Evolutionary conservation across 2,888 invertebrate species (phyloP).

Genomic region (Plemyria rubiginata): DNA sequence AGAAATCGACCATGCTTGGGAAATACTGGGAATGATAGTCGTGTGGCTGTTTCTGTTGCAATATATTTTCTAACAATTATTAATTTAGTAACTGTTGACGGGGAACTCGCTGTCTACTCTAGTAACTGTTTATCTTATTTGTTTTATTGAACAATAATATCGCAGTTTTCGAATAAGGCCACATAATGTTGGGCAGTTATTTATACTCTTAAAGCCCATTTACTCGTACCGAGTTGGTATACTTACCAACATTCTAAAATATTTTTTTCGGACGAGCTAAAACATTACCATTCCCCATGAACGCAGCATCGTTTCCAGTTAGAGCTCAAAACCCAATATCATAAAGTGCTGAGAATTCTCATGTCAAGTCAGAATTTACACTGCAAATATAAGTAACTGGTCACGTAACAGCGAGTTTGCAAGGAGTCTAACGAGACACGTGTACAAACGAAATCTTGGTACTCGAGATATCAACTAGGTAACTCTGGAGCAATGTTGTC

Average conservation of each 20-base stretch:
- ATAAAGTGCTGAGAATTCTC: slow-evolving; percentile 22
- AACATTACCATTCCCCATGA: background rate
- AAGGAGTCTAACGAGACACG: slow-evolving; percentile 40
- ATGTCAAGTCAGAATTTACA: slow-evolving; percentile 27
- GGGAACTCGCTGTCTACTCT: no score
- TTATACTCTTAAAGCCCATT: background rate
- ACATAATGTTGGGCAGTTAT: background rate
- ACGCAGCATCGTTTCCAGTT: background rate
- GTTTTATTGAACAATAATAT: no score
- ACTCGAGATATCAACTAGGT: slow-evolving; percentile 25
- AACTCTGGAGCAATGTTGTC: slow-evolving; percentile 16
- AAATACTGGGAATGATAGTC: no score
- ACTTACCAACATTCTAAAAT: background rate
- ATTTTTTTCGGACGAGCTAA: background rate
- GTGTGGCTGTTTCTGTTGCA: no score
- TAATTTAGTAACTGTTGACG: no score
- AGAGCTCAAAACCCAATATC: slow-evolving; percentile 8
- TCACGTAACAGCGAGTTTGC: slow-evolving; percentile 40
- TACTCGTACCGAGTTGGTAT: background rate
- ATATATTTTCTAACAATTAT: no score
- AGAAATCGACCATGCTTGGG: no score
- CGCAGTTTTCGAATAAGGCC: background rate
- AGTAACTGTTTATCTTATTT: no score
- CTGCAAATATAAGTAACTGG: slow-evolving; percentile 32
- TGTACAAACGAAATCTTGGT: slow-evolving; percentile 32